Evolutionary conservation across 2,797 vertebrate species (phyloP).

Genomic region (Chrysocyon brachyurus): DNA sequence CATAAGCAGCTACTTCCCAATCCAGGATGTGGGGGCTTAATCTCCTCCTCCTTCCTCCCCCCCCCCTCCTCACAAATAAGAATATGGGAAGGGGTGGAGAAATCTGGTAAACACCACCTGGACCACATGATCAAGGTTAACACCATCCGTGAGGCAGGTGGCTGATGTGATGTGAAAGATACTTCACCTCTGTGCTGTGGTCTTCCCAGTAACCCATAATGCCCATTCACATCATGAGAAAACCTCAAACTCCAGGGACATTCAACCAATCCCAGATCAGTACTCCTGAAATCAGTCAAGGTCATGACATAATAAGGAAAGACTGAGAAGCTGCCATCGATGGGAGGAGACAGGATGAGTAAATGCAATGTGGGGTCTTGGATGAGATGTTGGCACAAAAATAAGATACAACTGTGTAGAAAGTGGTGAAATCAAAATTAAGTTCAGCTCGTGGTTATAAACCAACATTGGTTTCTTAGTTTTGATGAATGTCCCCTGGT

Average conservation of each 20-base stretch:
- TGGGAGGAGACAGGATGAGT: not conserved
- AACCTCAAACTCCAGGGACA: too few relatives aligned
- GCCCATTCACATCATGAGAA: not conserved
- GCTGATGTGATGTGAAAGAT: fast-evolving
- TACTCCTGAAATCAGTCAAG: fast-evolving
- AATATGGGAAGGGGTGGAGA: fast-evolving
- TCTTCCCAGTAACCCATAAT: not conserved
- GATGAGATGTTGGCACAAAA: fast-evolving
- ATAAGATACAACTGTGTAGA: too few relatives aligned
- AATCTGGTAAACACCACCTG: not conserved
- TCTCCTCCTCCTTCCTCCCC: too few relatives aligned
- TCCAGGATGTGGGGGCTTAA: not conserved
- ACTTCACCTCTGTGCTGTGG: too few relatives aligned
- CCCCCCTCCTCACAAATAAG: fast-evolving
- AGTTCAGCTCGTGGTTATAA: fast-evolving
- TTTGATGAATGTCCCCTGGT: not conserved
- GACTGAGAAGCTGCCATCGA: not conserved
- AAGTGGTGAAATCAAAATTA: not conserved
- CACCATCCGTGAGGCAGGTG: not conserved
- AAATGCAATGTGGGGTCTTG: not conserved
- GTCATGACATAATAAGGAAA: not conserved
- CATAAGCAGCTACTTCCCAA: not conserved
- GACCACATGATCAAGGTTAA: not conserved
- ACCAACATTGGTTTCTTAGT: not conserved
- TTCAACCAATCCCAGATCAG: fast-evolving